Evolutionary conservation across 2,113 vertebrate genomes (phyloP).

Genomic region (Xyliphius kryptos): DNA sequence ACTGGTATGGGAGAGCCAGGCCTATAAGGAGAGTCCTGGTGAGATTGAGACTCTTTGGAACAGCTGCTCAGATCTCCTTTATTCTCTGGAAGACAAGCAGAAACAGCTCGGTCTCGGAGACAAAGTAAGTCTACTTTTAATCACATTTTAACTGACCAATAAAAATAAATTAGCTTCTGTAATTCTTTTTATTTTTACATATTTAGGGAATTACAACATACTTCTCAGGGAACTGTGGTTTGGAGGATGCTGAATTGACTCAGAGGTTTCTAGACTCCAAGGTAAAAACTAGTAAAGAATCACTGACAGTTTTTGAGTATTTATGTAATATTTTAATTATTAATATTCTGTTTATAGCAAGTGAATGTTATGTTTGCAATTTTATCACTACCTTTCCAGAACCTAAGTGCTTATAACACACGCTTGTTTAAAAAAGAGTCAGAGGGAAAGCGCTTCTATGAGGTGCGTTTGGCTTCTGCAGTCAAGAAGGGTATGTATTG

Average conservation of each 20-base stretch:
- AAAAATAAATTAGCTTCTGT: neutral
- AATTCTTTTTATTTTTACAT: constrained; percentile 7
- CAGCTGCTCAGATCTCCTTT: constrained; percentile 68
- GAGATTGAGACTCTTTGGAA: constrained; percentile 74
- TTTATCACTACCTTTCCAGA: constrained; percentile 55
- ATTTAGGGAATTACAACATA: constrained; percentile 80
- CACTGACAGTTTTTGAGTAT: neutral
- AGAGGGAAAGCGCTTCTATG: constrained; percentile 64
- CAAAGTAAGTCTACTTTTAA: constrained; percentile 58
- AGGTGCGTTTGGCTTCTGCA: constrained; percentile 84
- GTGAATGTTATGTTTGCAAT: constrained; percentile 1
- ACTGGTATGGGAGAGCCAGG: constrained; percentile 73
- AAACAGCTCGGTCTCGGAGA: constrained; percentile 79
- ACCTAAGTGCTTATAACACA: constrained; percentile 85
- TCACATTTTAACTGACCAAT: neutral
- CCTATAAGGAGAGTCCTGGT: constrained; percentile 63
- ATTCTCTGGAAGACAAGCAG: constrained; percentile 73
- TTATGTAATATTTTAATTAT: neutral
- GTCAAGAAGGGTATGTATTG: constrained; percentile 68
- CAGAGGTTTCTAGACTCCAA: constrained; percentile 85
- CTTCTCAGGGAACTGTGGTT: constrained; percentile 79
- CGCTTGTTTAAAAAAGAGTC: constrained; percentile 75
- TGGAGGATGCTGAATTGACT: constrained; percentile 81
- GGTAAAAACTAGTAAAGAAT: constrained; percentile 50
- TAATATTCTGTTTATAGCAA: neutral